phyloP scores from a whole-genome alignment of 2,797 vertebrate genomes.

The Pseudochromis fuscus region DNA sequence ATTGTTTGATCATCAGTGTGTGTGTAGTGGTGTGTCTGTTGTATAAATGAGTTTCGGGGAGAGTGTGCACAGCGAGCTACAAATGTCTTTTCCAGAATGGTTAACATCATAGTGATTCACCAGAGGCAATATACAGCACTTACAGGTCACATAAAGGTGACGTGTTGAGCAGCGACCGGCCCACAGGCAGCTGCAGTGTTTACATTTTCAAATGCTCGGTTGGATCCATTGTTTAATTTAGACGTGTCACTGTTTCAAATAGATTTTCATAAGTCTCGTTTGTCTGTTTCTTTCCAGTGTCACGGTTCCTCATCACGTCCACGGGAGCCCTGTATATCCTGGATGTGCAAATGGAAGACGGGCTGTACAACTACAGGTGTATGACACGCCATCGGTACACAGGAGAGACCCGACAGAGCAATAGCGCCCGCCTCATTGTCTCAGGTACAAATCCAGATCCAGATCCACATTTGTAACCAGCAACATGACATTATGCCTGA shows the following conservation, averaged over 20 bases:
- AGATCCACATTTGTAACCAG: too few relatives aligned
- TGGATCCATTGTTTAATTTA: not conserved
- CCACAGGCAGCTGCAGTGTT: not conserved
- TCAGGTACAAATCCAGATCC: constrained; percentile 85
- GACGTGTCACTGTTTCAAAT: not conserved
- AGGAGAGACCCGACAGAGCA: constrained; percentile 97
- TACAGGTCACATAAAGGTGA: constrained; percentile 15
- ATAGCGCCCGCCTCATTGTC: constrained; percentile 97
- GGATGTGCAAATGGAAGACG: constrained; percentile 99
- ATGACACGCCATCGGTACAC: constrained; percentile 98
- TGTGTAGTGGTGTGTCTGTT: not conserved
- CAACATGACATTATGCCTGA: not conserved
- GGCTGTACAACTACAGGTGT: constrained; percentile 98
- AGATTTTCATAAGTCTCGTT: constrained; percentile 3
- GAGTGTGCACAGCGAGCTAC: constrained; percentile 9
- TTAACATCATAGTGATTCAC: not conserved
- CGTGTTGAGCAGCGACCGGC: not conserved
- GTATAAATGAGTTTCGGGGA: constrained; percentile 10
- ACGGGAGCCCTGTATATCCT: constrained; percentile 99
- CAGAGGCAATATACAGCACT: not conserved
- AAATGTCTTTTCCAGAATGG: constrained; percentile 9
- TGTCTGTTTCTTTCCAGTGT: constrained; percentile 66
- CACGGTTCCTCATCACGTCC: constrained; percentile 99
- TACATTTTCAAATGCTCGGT: not conserved
- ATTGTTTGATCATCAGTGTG: not conserved